These are phyloP conservation scores for Helicoverpa armigera DNA, from an alignment of 1,140 invertebrate genomes.

Conservation along the genomic window DNA sequence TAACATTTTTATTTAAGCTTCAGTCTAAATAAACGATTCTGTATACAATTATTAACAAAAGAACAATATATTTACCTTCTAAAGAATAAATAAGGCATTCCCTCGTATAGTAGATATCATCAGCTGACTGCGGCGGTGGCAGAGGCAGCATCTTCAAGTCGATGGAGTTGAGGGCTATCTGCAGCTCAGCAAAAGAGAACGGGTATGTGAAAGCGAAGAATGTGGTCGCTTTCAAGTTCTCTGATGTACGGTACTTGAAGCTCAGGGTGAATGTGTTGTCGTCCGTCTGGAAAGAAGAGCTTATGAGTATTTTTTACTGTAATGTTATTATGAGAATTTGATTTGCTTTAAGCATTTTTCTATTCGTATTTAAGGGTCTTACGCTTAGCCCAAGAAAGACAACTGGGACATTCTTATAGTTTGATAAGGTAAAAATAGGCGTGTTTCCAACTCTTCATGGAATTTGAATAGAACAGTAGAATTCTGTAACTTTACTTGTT, in stretches of 20 bases:
- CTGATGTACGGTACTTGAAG: slow-evolving; percentile 92
- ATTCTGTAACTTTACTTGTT: too few relatives aligned
- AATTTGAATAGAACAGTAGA: too few relatives aligned
- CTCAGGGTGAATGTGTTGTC: slow-evolving; percentile 92
- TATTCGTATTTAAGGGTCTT: too few relatives aligned
- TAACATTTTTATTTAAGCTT: too few relatives aligned
- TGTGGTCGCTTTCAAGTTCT: slow-evolving; percentile 90
- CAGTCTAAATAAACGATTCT: too few relatives aligned
- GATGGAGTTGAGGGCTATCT: slow-evolving; percentile 89
- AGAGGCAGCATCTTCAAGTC: slow-evolving; percentile 88
- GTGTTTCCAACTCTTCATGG: too few relatives aligned
- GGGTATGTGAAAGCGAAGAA: slow-evolving; percentile 98
- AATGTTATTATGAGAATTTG: not conserved
- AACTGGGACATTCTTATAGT: too few relatives aligned
- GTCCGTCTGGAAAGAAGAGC: slow-evolving; percentile 86
- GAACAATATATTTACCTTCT: slow-evolving; percentile 87
- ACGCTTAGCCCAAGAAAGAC: too few relatives aligned
- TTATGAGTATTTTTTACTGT: not conserved
- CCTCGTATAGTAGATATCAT: slow-evolving; percentile 95
- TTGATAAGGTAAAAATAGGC: too few relatives aligned
- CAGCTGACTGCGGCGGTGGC: slow-evolving; percentile 72
- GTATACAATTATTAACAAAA: too few relatives aligned
- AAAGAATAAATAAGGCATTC: slow-evolving; percentile 94
- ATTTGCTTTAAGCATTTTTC: too few relatives aligned
- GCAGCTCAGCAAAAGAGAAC: slow-evolving; percentile 94